Evolutionary conservation across 2,888 invertebrate species (phyloP), one percentile per base, ranked within the genome.

Genomic region (Drosophila quinaria): DNA sequence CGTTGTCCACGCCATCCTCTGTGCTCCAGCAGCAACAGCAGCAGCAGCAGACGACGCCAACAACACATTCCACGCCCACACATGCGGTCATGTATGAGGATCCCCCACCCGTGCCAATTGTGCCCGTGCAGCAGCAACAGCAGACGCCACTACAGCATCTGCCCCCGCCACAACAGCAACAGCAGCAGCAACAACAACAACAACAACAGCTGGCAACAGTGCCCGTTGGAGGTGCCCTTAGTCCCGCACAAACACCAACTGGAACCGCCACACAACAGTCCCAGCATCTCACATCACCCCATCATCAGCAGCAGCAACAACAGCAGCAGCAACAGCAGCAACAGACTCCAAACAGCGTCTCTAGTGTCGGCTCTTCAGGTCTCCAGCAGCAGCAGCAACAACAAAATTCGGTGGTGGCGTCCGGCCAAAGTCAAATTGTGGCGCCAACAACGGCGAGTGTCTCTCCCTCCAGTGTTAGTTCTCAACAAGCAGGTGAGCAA

Each of bases 371-470:
- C 71, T 69, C 92, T 17, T 66, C 91, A 56, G 85, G 73, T 78
- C 81, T 91, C 29, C 88, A 88, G 41, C 90, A 86, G 42, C 81
- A 86, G 42, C 88, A 88, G 52, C 89, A 82, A 59, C 90, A 90
- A 60, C 91, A 91, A 87, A 93, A 91, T 73, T 83, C 91, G 88
- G 91, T 92, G 86, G 93, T 93, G 90, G 92, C 92, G 87, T 90
- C 93, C 85, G 92, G 91, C 76, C 93, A 93, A 84, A 91, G 91
- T 74, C 93, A 93, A 88, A 93, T 92, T 83, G 92, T 93, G 79
- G 94, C 94, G 90, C 94, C 94, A 90, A 94, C 94, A 76, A 94
- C 94, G 89, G 94, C 94, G 90, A 94, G 94, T 82, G 94, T 94
- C 88, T 94, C 94, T 85, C 94, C 94, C 87, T 94, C 94, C 90